phyloP scores from a whole-genome alignment of 23 tunicate species.

The Trididemnum miniatum region DNA sequence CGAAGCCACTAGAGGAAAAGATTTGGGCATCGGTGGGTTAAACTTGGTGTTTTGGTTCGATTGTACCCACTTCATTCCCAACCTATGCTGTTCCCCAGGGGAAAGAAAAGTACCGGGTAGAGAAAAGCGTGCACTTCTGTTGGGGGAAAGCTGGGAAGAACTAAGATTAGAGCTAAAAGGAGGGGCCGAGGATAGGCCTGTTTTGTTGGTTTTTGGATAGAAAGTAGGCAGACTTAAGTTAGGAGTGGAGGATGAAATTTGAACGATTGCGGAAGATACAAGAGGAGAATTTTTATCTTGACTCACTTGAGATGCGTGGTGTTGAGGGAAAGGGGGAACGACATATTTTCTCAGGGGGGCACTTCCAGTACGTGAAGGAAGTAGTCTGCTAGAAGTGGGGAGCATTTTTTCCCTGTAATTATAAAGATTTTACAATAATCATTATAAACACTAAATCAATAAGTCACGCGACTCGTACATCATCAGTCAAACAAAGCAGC shows the following conservation, averaged over 20 bases:
- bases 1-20: slow-evolving; percentile 60
- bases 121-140: slow-evolving; percentile 40
- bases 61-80: slow-evolving; percentile 52
- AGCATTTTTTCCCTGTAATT: slow-evolving; percentile 42
- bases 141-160: neutral
- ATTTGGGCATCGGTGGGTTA: slow-evolving; percentile 80
- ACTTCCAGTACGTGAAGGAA: slow-evolving; percentile 61
- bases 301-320: slow-evolving; percentile 55
- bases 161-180: neutral
- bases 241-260: slow-evolving; percentile 1
- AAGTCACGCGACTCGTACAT: too few relatives aligned
- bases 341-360: slow-evolving; percentile 50
- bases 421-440: neutral
- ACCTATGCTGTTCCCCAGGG: slow-evolving; percentile 75
- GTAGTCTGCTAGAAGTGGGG: slow-evolving; percentile 15
- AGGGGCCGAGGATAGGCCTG: slow-evolving; percentile 4
- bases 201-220: neutral
- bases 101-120: slow-evolving; percentile 74
- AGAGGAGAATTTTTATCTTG: neutral
- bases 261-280: too few relatives aligned
- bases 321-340: slow-evolving; percentile 37
- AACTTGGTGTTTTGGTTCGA: slow-evolving; percentile 64
- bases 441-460: neutral
- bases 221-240: neutral
- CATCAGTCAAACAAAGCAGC: too few relatives aligned